These are phyloP conservation scores for Neomorphus geoffroyi DNA, from an alignment of 2,797 vertebrate genomes.

Conservation along the genomic window DNA sequence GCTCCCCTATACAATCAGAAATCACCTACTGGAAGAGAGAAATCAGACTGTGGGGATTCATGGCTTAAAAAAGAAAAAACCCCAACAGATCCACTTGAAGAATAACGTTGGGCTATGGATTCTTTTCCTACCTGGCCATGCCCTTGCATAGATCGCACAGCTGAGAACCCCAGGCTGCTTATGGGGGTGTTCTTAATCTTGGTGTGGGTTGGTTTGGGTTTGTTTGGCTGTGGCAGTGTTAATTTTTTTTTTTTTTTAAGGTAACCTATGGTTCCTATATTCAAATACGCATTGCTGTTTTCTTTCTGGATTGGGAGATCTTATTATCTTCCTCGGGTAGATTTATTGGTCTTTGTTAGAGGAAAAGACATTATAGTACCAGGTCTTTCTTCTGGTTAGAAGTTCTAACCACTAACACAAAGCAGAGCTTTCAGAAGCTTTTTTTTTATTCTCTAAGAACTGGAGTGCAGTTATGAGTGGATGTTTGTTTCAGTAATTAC, in stretches of 20 bases:
- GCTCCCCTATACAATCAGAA: not conserved
- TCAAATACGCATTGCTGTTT: not conserved
- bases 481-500: slow-evolving; percentile 50
- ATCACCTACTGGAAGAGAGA: not conserved
- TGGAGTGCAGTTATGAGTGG: not conserved
- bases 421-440: slow-evolving; percentile 9
- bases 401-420: not conserved
- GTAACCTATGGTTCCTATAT: not conserved
- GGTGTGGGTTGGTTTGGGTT: not conserved
- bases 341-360: not conserved
- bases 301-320: not conserved
- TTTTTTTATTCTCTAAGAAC: not conserved
- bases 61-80: not conserved
- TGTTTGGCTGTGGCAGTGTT: not conserved
- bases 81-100: too few species aligned
- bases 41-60: not conserved
- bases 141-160: not conserved
- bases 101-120: not conserved
- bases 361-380: not conserved
- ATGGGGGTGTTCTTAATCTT: not conserved
- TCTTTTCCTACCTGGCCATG: not conserved
- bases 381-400: not conserved
- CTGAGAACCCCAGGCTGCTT: not conserved
- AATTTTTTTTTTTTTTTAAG: not conserved
- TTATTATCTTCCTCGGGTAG: not conserved